A percentile compares a stretch with the other conserved stretches of the same genome.
Conservation (phyloP, 2,888 invertebrate species). For the Frankliniella intonsa region DNA sequence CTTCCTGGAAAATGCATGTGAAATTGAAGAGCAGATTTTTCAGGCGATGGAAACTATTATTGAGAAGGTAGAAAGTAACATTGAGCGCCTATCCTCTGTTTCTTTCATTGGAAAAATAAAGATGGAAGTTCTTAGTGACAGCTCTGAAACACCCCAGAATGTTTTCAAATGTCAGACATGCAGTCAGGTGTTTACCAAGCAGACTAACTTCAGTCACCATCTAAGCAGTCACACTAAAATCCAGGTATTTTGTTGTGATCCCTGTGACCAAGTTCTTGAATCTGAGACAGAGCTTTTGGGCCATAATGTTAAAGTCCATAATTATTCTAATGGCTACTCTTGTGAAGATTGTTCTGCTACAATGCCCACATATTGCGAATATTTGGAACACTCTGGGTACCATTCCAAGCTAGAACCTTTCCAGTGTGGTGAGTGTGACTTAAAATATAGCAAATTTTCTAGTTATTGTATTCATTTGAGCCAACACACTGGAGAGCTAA, state of each 20-base stretch:
- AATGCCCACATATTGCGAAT: not conserved
- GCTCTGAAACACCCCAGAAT: not conserved
- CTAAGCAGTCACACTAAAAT: not conserved
- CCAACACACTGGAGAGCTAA: not conserved
- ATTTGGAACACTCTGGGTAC: not conserved
- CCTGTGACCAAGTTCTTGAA: not conserved
- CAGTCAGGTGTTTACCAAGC: not conserved
- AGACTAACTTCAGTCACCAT: not conserved
- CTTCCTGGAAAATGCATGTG: not conserved
- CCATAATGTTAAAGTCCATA: not conserved
- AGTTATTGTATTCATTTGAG: not conserved
- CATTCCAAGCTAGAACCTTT: not conserved
- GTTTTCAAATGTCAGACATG: not conserved
- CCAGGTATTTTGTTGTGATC: not conserved
- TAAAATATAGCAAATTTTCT: not conserved
- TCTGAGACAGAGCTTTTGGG: not conserved
- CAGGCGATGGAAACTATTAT: not conserved
- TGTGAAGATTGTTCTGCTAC: not conserved
- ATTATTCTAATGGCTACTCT: not conserved
- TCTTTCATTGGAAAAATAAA: not conserved
- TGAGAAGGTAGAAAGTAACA: not conserved
- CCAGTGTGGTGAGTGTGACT: not conserved
- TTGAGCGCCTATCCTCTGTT: too few species aligned
- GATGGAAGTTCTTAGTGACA: not conserved
- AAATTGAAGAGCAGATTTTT: not conserved